These are phyloP conservation scores for Bombus breviceps DNA, from an alignment of 1,140 invertebrate species.

Conservation along the genomic window DNA sequence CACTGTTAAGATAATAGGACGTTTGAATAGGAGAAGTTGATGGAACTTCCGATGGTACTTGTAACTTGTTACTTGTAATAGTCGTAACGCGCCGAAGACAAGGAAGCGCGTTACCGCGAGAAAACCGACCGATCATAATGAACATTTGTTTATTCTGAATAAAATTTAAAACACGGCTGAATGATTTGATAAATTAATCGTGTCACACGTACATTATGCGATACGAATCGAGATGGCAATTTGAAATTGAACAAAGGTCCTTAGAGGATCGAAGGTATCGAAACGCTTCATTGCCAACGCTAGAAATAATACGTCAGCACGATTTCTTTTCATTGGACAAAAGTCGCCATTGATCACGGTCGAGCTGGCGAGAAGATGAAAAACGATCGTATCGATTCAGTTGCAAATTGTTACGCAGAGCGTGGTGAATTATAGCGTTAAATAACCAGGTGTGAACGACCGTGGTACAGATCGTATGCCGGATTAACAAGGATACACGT, in stretches of 20 bases:
- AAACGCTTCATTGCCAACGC: background rate
- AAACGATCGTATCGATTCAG: constrained; percentile 43
- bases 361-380: background rate
- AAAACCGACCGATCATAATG: too few relatives aligned
- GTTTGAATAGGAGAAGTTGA: too few relatives aligned
- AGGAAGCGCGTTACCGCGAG: too few relatives aligned
- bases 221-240: too few relatives aligned
- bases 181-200: too few relatives aligned
- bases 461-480: constrained; percentile 15
- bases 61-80: too few relatives aligned
- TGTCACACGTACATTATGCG: too few relatives aligned
- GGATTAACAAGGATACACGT: constrained; percentile 29
- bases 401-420: constrained; percentile 30
- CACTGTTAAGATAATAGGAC: too few relatives aligned
- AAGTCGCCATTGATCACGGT: background rate
- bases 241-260: background rate
- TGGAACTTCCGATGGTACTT: too few relatives aligned
- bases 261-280: background rate
- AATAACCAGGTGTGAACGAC: constrained; percentile 34
- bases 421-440: constrained; percentile 12
- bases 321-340: background rate
- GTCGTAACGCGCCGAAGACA: too few relatives aligned
- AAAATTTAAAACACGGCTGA: too few relatives aligned
- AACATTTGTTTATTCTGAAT: too few relatives aligned
- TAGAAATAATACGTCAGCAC: background rate